Evolutionary conservation across 2,113 vertebrate genomes (phyloP).

Genomic region (Phocoena sinus): DNA sequence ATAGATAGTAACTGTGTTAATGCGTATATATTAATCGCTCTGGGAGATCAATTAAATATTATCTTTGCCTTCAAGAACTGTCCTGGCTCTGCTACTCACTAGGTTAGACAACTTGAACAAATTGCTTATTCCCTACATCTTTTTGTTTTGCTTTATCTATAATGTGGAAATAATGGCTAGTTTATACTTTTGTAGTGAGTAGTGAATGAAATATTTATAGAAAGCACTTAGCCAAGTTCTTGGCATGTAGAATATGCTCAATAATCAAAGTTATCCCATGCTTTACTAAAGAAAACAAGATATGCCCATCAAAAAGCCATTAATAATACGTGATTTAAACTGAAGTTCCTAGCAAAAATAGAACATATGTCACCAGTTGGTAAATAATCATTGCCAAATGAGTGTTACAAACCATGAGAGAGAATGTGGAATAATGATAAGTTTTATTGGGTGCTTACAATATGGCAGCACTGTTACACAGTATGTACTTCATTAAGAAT

Average conservation of each 20-base stretch:
- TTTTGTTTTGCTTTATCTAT: slow-evolving; percentile 31
- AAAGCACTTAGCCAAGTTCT: slow-evolving; percentile 38
- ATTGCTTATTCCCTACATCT: background rate
- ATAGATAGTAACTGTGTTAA: background rate
- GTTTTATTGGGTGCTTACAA: slow-evolving; percentile 12
- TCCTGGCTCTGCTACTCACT: background rate
- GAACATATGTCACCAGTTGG: background rate
- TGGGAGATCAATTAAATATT: background rate
- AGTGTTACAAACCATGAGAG: background rate
- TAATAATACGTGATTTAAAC: slow-evolving; percentile 39
- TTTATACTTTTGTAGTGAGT: slow-evolving; percentile 17
- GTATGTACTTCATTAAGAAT: background rate
- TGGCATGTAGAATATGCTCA: slow-evolving; percentile 34
- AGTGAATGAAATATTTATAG: slow-evolving; percentile 57
- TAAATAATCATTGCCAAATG: slow-evolving; percentile 44
- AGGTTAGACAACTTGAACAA: background rate
- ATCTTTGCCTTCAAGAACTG: background rate
- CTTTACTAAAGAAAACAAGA: slow-evolving; percentile 52
- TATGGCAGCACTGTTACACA: background rate
- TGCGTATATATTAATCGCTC: background rate
- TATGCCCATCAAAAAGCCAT: slow-evolving; percentile 43
- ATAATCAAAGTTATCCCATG: slow-evolving; percentile 24
- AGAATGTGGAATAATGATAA: background rate
- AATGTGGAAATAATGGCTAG: background rate
- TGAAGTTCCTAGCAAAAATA: slow-evolving; percentile 22